Percentiles rank a stretch among this genome's conserved stretches.
Evolutionary conservation across 2,888 invertebrate genomes (phyloP).

Genomic region (Andrena praecox): DNA sequence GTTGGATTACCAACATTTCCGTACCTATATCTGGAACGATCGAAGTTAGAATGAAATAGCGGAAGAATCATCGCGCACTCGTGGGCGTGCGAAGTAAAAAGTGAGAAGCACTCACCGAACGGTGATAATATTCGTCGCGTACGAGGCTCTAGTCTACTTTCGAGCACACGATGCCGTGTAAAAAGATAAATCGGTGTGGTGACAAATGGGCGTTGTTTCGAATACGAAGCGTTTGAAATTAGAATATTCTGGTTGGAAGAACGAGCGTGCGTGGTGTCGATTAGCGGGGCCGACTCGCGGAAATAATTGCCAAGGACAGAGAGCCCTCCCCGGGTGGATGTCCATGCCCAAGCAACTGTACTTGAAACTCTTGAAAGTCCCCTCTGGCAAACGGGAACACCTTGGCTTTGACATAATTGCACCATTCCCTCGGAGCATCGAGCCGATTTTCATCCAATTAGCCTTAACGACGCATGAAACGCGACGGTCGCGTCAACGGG

Average conservation of each 20-base stretch:
- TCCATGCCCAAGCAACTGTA: neutral
- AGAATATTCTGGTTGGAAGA: neutral
- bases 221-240: too few relatives aligned
- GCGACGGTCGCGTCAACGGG: neutral
- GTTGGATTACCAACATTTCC: neutral
- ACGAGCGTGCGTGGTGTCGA: neutral
- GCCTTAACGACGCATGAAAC: neutral
- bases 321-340: neutral
- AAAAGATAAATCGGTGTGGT: neutral
- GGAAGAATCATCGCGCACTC: too few relatives aligned
- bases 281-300: neutral
- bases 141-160: neutral
- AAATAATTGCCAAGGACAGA: constrained; percentile 27
- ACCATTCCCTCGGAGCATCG: neutral
- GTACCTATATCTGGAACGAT: neutral
- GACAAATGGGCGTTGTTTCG: too few relatives aligned
- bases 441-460: neutral
- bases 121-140: neutral
- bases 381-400: neutral
- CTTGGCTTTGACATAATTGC: neutral
- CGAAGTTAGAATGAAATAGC: constrained; percentile 17
- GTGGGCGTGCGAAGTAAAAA: constrained; percentile 31
- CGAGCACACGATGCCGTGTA: neutral
- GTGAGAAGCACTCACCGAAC: constrained; percentile 5
- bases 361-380: neutral